A percentile compares a stretch with the other conserved stretches of the same genome.
These are phyloP conservation scores for Metellina segmentata DNA, from an alignment of 2,888 invertebrate genomes.

Conservation along the genomic window DNA sequence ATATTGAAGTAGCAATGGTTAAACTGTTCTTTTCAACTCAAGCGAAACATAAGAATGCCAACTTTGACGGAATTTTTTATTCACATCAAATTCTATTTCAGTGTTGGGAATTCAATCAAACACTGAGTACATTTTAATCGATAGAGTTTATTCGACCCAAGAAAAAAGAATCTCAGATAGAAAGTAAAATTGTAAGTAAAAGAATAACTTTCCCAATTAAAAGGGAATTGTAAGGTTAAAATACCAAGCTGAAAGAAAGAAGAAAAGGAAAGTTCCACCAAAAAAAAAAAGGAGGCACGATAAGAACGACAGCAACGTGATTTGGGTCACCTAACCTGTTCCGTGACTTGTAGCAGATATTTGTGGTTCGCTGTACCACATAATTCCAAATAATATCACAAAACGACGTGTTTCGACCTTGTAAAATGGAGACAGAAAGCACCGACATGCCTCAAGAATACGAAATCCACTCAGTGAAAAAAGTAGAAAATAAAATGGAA, in stretches of 20 bases:
- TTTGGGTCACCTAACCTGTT: conserved; percentile 73
- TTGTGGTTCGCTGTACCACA: conserved; percentile 20
- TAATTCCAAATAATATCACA: conserved; percentile 50
- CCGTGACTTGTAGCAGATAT: conserved; percentile 48
- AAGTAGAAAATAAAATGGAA: background rate
- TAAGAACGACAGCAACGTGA: conserved; percentile 43
- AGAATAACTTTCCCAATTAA: background rate
- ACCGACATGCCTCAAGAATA: conserved; percentile 46
- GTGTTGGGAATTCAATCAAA: too few relatives aligned
- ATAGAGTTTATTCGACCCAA: too few relatives aligned
- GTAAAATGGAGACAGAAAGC: conserved; percentile 39
- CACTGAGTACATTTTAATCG: too few relatives aligned
- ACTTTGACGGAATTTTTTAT: too few relatives aligned
- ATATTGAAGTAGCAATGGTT: too few relatives aligned
- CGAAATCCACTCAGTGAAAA: conserved; percentile 17
- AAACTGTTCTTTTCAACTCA: too few relatives aligned
- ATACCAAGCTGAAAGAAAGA: conserved; percentile 23
- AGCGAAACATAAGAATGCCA: too few relatives aligned
- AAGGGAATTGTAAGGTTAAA: background rate
- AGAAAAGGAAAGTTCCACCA: conserved; percentile 20
- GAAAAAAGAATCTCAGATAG: background rate
- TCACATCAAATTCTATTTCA: too few relatives aligned
- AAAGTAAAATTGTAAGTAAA: background rate
- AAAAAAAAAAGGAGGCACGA: conserved; percentile 23
- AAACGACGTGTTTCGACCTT: conserved; percentile 64